Conservation (phyloP, 1,140 invertebrate genomes). For the Papilio dardanus region DNA sequence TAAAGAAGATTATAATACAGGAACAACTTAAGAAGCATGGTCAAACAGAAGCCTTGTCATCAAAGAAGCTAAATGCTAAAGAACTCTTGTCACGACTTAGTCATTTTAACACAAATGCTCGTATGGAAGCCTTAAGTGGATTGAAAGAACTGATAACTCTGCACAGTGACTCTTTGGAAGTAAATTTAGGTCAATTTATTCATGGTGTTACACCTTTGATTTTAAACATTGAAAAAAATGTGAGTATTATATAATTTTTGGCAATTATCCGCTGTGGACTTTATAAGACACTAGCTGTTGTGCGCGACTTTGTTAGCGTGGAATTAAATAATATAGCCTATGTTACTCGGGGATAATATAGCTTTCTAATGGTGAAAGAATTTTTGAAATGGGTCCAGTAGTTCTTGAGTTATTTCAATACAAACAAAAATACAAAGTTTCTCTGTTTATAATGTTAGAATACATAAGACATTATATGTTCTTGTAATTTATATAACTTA, state of each 20-base stretch:
- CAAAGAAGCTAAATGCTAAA: slow-evolving; percentile 89
- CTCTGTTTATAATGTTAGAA: too few relatives aligned
- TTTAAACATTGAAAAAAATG: slow-evolving; percentile 87
- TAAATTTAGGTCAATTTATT: slow-evolving; percentile 86
- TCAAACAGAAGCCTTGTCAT: slow-evolving; percentile 85
- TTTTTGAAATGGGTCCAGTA: too few relatives aligned
- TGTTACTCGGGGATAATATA: too few relatives aligned
- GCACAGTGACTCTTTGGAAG: slow-evolving; percentile 82
- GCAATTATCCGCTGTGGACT: neutral
- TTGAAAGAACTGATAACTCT: slow-evolving; percentile 86
- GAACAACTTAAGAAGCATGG: slow-evolving; percentile 88
- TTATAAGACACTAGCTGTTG: too few relatives aligned
- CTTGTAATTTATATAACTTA: slow-evolving; percentile 24
- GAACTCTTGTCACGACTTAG: slow-evolving; percentile 89
- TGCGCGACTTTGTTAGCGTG: too few relatives aligned
- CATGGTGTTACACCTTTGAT: slow-evolving; percentile 86
- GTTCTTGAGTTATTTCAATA: too few relatives aligned
- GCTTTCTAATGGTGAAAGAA: too few relatives aligned
- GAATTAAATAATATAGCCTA: too few relatives aligned
- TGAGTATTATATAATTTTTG: slow-evolving; percentile 50
- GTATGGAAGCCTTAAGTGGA: slow-evolving; percentile 87
- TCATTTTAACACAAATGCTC: slow-evolving; percentile 89
- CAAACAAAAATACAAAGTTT: too few relatives aligned
- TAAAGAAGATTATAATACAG: slow-evolving; percentile 91
- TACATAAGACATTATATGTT: too few relatives aligned